These are phyloP conservation scores for Halcyon chelicuti DNA, from an alignment of 2,797 vertebrate species.

Conservation along the genomic window DNA sequence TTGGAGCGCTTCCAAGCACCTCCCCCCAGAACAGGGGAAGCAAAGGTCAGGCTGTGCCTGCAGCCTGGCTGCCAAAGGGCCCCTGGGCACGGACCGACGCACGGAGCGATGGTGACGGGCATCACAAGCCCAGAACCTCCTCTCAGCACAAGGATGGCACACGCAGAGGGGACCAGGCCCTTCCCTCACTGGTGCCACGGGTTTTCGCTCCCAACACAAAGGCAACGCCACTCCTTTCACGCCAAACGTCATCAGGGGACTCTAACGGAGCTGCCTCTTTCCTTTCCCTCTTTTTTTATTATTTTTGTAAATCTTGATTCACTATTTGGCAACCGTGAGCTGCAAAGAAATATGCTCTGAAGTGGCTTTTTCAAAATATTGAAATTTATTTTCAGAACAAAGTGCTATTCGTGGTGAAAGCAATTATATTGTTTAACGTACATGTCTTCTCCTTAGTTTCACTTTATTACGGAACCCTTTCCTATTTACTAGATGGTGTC, in stretches of 20 bases:
- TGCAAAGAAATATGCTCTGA: not conserved
- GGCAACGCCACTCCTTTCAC: not conserved
- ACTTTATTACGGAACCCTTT: not conserved
- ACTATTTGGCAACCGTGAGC: not conserved
- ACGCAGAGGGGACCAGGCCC: not conserved
- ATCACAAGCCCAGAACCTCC: not conserved
- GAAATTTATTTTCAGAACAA: not conserved
- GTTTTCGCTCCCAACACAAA: not conserved
- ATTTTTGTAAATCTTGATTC: not conserved
- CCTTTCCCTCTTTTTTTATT: not conserved
- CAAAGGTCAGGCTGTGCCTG: not conserved
- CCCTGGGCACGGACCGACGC: not conserved
- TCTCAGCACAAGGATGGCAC: not conserved
- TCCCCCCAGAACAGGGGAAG: not conserved
- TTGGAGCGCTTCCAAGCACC: not conserved
- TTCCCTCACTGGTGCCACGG: not conserved
- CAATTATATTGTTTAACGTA: not conserved
- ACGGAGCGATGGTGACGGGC: not conserved
- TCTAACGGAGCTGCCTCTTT: not conserved
- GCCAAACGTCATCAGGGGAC: not conserved
- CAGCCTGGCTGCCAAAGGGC: not conserved
- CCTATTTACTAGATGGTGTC: not conserved
- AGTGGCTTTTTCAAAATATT: not conserved
- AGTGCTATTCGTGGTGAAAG: not conserved
- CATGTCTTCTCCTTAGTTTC: not conserved